Evolutionary conservation across 2,113 vertebrate species (phyloP).

Genomic region (Dolichotis patagonum): DNA sequence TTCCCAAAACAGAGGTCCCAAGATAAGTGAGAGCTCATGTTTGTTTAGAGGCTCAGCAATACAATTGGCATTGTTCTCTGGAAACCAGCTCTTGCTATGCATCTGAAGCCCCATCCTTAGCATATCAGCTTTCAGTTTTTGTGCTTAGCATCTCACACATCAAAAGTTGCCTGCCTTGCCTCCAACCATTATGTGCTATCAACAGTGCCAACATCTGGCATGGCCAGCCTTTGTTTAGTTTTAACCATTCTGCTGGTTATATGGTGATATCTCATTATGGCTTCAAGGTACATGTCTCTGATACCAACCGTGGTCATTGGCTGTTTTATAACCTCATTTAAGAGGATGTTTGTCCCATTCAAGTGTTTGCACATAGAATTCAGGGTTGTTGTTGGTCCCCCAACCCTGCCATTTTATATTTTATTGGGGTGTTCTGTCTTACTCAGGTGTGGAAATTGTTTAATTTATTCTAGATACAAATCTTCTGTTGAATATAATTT

Average conservation of each 20-base stretch:
- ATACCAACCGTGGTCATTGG: neutral
- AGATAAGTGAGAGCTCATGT: neutral
- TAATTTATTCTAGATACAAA: slow-evolving; percentile 2
- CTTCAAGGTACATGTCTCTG: neutral
- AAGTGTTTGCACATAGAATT: neutral
- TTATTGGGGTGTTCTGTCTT: neutral
- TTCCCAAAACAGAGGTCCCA: neutral
- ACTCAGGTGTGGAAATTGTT: neutral
- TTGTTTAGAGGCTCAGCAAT: neutral
- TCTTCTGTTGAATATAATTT: neutral
- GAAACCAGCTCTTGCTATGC: neutral
- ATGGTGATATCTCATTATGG: neutral
- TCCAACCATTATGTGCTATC: neutral
- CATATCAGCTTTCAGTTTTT: neutral
- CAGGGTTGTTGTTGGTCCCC: neutral
- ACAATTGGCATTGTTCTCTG: neutral
- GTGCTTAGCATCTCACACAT: neutral
- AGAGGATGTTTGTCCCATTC: neutral
- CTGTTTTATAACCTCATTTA: neutral
- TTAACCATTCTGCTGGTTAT: neutral
- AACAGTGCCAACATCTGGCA: neutral
- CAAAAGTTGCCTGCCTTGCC: neutral
- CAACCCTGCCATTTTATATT: neutral
- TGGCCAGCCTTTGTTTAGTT: neutral
- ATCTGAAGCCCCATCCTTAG: neutral